Evolutionary conservation across 92 coral and sea anemone genomes (phyloP).

Genomic region (Phenganax stokvisi): DNA sequence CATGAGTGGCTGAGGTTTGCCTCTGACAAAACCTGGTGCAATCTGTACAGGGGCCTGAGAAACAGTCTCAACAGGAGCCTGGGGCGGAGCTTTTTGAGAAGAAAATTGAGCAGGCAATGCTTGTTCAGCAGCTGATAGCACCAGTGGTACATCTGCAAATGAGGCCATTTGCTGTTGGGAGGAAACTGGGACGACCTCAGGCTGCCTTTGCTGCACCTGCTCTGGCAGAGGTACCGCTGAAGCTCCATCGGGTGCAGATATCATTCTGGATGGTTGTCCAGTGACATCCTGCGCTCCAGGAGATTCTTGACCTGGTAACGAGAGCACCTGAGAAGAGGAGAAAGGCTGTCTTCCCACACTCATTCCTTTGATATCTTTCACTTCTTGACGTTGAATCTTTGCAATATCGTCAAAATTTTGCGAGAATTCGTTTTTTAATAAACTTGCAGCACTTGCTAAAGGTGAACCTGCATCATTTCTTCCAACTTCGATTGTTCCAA

Average conservation of each 20-base stretch:
- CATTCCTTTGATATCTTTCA: constrained; percentile 39
- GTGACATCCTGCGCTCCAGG: constrained; percentile 31
- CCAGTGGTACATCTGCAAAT: too few species aligned
- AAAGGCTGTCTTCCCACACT: neutral
- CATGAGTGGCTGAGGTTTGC: too few species aligned
- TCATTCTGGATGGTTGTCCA: constrained; percentile 19
- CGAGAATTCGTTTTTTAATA: constrained; percentile 31
- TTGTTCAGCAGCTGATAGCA: too few species aligned
- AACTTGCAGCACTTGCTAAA: constrained; percentile 33
- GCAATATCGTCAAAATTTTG: constrained; percentile 33
- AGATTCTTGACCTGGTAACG: constrained; percentile 23
- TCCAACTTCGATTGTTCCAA: constrained; percentile 28
- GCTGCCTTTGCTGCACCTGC: constrained; percentile 27
- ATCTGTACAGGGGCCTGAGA: too few species aligned
- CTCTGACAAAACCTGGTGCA: too few species aligned
- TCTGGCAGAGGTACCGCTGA: constrained; percentile 29
- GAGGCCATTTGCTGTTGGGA: neutral
- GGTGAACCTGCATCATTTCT: neutral
- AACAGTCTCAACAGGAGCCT: too few species aligned
- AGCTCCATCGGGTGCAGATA: constrained; percentile 38
- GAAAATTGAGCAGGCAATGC: too few species aligned
- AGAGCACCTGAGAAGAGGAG: constrained; percentile 11
- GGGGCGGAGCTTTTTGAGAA: too few species aligned
- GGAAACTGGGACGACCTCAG: constrained; percentile 30
- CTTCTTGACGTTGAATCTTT: constrained; percentile 40